These are phyloP conservation scores for Glossosoma conforme DNA, from an alignment of 1,140 invertebrate genomes.

Conservation along the genomic window DNA sequence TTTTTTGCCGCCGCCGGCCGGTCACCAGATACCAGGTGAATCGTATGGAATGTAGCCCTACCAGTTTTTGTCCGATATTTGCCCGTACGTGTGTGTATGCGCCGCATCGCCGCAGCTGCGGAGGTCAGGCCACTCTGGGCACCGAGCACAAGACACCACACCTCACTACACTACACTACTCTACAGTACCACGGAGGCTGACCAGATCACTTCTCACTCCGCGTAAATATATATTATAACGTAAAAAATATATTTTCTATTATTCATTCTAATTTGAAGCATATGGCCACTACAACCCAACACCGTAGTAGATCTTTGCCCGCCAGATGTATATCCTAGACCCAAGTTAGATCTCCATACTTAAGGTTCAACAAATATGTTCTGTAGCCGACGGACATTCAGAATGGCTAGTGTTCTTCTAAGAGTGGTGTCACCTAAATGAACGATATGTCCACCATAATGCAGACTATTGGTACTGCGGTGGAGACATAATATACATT, in stretches of 20 bases:
- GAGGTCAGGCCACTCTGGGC: not conserved
- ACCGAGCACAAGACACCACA: not conserved
- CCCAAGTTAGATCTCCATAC: no score
- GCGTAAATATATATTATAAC: conserved; percentile 4
- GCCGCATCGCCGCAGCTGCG: not conserved
- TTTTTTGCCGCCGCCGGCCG: conserved; percentile 14
- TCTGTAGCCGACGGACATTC: no score
- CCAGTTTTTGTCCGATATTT: conserved; percentile 28
- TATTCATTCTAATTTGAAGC: not conserved
- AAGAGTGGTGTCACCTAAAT: no score
- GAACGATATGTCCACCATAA: no score
- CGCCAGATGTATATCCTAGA: no score
- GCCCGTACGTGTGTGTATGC: conserved; percentile 12
- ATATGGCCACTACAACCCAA: no score
- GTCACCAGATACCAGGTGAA: conserved; percentile 20
- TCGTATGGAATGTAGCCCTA: conserved; percentile 23
- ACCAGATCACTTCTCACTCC: not conserved
- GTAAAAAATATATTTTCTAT: not conserved
- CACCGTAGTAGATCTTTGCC: no score
- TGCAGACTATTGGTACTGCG: no score
- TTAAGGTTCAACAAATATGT: no score
- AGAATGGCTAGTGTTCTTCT: no score
- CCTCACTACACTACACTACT: conserved; percentile 1
- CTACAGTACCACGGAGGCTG: not conserved
- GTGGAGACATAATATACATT: no score